Base-by-base conservation (phyloP, 2,797 vertebrate genomes). In the Lacerta agilis region DNA sequence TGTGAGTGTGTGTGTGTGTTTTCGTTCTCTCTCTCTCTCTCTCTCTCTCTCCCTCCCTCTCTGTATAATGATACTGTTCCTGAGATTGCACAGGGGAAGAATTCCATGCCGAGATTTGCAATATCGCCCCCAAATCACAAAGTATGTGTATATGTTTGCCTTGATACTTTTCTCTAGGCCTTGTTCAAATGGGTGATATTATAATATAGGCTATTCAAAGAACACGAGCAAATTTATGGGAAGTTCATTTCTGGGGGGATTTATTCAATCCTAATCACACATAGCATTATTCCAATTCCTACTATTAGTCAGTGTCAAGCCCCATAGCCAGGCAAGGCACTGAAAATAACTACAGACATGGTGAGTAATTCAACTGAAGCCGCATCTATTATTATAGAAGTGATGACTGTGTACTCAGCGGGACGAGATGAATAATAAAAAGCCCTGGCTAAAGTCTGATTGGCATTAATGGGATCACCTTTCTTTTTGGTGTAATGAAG, bases 191-290 rank as follows among this genome's bases (percentile, higher is more conserved):
- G 80, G 82, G n/a, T 38, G 76, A 76, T 76, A 77, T 55, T 79
- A 58, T 58, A 80, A 58, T 72, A 71, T 79, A 58, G 25, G 38
- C n/a, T 49, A 76, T 75, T 67, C 58, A 77, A 67, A 45, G 41
- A 76, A 76, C n/a, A 87, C 27, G 55, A 87, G 67, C 49, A 82
- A 82, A 38, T 55, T 49, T 67, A 87, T 77, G 15, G 49, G n/a
- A 77, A 82, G 8, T 45, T 61, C 20, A 82, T 58, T 73, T 64
- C 69, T n/a, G 43, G 11, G 79, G 79, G 69, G 78, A 82, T 64
- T 66, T 75, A 82, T 72, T 87, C 79, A 61, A 41, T 43, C 49
- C 36, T 61, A 33, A 76, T 87, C 80, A 87, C 58, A 67, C 72
- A 87, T 17, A 25, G 38, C 75, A 82, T 82, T 36, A 82, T 82